Percentiles rank a stretch among this genome's conserved stretches.
These are phyloP conservation scores for Platycheirus rosarum DNA, from an alignment of 2,888 invertebrate species.

Conservation along the genomic window DNA sequence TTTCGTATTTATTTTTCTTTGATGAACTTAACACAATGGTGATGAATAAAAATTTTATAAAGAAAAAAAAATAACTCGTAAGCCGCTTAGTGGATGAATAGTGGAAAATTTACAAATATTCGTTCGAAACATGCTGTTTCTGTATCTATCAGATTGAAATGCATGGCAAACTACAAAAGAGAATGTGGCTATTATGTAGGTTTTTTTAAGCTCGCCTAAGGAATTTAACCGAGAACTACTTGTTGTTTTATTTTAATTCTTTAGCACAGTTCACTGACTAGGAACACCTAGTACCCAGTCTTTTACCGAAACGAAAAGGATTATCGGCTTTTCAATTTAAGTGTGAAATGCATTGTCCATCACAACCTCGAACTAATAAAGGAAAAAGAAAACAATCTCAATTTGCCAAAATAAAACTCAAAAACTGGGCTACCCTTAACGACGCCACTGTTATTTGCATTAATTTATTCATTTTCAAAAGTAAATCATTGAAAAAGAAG, in stretches of 20 bases:
- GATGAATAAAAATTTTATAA: slow-evolving; percentile 1
- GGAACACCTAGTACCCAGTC: too few species aligned
- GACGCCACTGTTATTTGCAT: too few species aligned
- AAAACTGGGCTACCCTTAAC: too few species aligned
- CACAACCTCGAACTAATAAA: too few species aligned
- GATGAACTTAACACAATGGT: not conserved
- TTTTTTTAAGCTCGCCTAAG: not conserved
- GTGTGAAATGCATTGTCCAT: too few species aligned
- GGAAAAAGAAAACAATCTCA: too few species aligned
- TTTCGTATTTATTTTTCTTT: not conserved
- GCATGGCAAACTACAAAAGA: not conserved
- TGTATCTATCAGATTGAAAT: not conserved
- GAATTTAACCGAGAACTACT: not conserved
- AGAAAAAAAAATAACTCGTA: slow-evolving; percentile 7
- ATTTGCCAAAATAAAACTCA: too few species aligned
- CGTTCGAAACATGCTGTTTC: not conserved
- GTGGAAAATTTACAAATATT: not conserved
- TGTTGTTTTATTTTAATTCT: slow-evolving; percentile 2
- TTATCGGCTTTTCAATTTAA: not conserved
- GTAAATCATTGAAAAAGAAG: too few species aligned
- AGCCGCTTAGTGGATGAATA: slow-evolving; percentile 28
- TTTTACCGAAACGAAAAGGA: not conserved
- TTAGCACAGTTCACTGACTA: slow-evolving; percentile 15
- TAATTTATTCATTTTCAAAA: too few species aligned
- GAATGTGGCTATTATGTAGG: not conserved